Base-by-base conservation (phyloP, 2,797 vertebrate genomes). In the Pipistrellus pygmaeus region DNA sequence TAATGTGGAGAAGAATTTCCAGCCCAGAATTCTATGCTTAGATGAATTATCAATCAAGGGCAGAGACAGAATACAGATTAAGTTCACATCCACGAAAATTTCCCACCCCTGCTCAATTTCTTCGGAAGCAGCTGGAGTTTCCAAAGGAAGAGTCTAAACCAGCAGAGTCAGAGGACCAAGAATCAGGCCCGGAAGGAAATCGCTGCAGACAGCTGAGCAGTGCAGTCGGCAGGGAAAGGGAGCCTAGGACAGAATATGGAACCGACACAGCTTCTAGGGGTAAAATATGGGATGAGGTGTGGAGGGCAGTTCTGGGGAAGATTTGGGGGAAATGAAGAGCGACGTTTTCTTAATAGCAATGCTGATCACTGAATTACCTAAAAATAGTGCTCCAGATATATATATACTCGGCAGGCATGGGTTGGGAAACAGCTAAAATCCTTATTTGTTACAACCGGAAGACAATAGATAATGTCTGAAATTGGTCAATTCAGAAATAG, bases 301-400 rank as follows among this genome's bases (percentile, higher is more conserved):
- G 44, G 27, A 51, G 12, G 30, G 44, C 82, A 80, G 30, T 64
- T 94, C 80, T 80, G 81, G 60, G 11, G 60, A 48, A 84, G 64
- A 46, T 95, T 60, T 71, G 17, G 69, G 44, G 57, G n/a, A 91
- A 91, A 86, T 6, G 62, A 86, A 91, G 60, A 85, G 81, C 68
- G 60, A 53, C 64, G 48, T 72, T 84, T 93, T 71, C 94, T 91
- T 77, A 90, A 91, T 25, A 96, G 57, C 48, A 89, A 91, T 57
- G 76, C 87, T 85, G 87, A 95, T 90, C 76, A 71, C 57, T 55
- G 64, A 87, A 41, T 88, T 91, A 77, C 84, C 91, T 94, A 91
- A 93, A 95, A 95, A 96, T 53, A 92, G 77, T 48, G 82, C 46
- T 95, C 77, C 90, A 62, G 89, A 87, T 62, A 94, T 51, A 95